phyloP scores from a whole-genome alignment of 1,140 invertebrate genomes.

The Heliconius eleuchia region DNA sequence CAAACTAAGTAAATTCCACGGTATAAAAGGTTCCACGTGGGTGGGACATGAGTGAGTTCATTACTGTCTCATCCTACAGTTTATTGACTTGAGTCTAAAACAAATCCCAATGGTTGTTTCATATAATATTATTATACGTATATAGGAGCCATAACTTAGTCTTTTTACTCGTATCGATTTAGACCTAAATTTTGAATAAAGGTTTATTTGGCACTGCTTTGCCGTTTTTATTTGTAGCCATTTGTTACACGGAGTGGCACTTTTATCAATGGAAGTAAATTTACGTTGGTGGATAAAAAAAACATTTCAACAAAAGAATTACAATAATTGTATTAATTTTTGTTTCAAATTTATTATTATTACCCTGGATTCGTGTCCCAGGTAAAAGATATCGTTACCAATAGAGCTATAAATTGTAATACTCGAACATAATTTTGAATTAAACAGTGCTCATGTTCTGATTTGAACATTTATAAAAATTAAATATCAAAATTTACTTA shows the following conservation, averaged over 20 bases:
- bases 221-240: slow-evolving; percentile 27
- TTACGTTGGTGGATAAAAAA: slow-evolving; percentile 23
- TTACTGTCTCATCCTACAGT: background rate
- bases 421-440: background rate
- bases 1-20: no score
- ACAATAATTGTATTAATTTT: slow-evolving; percentile 26
- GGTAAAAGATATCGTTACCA: background rate
- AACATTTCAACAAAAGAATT: slow-evolving; percentile 24
- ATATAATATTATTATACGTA: slow-evolving; percentile 21
- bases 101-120: slow-evolving; percentile 15
- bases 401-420: slow-evolving; percentile 14
- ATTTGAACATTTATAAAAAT: background rate
- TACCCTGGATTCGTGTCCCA: background rate
- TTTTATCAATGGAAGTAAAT: slow-evolving; percentile 35
- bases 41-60: background rate
- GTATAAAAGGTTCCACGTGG: no score
- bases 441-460: background rate
- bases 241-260: slow-evolving; percentile 22
- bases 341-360: slow-evolving; percentile 22
- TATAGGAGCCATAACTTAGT: slow-evolving; percentile 15
- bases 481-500: background rate
- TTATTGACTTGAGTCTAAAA: background rate
- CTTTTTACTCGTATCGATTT: slow-evolving; percentile 29
- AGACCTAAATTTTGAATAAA: slow-evolving; percentile 26
- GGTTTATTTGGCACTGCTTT: slow-evolving; percentile 15